A percentile compares a stretch with the other conserved stretches of the same genome.
These are phyloP conservation scores for Aspidapion aeneum DNA, from an alignment of 2,888 invertebrate species.

Conservation along the genomic window DNA sequence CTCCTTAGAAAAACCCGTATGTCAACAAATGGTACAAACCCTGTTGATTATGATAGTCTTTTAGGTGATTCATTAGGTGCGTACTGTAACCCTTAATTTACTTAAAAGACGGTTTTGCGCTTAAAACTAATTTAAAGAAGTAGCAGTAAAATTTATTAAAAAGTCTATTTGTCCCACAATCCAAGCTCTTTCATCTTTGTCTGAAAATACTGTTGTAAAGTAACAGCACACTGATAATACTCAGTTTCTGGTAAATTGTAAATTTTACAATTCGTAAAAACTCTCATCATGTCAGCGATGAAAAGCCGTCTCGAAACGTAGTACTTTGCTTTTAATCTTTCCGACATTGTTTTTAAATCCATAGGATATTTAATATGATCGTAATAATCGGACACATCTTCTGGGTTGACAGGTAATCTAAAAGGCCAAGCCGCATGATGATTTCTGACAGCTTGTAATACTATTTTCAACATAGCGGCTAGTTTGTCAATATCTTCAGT, in stretches of 20 bases:
- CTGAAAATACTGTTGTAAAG: slow-evolving; percentile 89
- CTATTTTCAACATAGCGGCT: slow-evolving; percentile 58
- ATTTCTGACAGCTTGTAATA: slow-evolving; percentile 67
- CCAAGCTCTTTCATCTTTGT: slow-evolving; percentile 89
- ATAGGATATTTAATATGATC: slow-evolving; percentile 97
- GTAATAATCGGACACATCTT: slow-evolving; percentile 93
- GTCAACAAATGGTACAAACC: slow-evolving; percentile 92
- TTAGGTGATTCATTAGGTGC: slow-evolving; percentile 97
- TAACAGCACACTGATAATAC: slow-evolving; percentile 90
- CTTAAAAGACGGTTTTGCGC: no score
- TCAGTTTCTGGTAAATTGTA: slow-evolving; percentile 96
- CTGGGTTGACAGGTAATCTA: slow-evolving; percentile 84
- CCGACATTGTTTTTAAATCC: slow-evolving; percentile 88
- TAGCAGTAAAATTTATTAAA: no score
- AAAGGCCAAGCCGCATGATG: slow-evolving; percentile 95
- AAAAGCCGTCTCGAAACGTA: slow-evolving; percentile 88
- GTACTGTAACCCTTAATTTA: slow-evolving; percentile 98
- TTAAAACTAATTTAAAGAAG: no score
- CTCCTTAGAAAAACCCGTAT: slow-evolving; percentile 97
- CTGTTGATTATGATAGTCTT: slow-evolving; percentile 92
- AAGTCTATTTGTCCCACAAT: slow-evolving; percentile 83
- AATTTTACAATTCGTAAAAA: slow-evolving; percentile 92
- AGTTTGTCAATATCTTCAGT: slow-evolving; percentile 69
- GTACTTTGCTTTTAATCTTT: slow-evolving; percentile 80
- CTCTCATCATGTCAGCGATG: slow-evolving; percentile 93